Conservation (phyloP, 2,888 invertebrate genomes). For the Lysandra bellargus region DNA sequence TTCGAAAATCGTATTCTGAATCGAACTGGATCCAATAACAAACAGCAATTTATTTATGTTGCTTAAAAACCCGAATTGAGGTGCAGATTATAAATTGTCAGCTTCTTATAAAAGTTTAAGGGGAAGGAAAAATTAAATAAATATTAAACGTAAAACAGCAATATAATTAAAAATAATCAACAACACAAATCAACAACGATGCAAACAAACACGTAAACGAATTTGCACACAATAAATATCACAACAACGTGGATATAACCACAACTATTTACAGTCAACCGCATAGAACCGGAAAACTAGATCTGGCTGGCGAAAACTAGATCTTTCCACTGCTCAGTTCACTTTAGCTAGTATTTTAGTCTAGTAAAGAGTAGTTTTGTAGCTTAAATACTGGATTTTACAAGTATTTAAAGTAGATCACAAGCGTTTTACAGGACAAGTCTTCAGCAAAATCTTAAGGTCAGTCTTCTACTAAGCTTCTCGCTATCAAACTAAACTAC, state of each 20-base stretch:
- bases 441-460: background rate
- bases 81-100: no score
- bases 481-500: background rate
- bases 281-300: conserved; percentile 42
- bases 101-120: background rate
- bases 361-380: background rate
- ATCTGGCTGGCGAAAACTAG: conserved; percentile 25
- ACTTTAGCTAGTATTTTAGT: background rate
- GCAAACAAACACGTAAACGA: conserved; percentile 58
- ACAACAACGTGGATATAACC: conserved; percentile 67
- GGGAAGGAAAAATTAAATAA: background rate
- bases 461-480: background rate
- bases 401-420: background rate
- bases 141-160: background rate
- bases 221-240: conserved; percentile 76
- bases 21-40: no score
- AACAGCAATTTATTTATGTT: no score
- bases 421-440: background rate
- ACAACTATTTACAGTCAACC: conserved; percentile 60
- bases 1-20: no score
- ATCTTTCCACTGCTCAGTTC: background rate
- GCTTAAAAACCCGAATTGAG: no score
- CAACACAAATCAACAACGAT: conserved; percentile 73
- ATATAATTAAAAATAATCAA: conserved; percentile 49
- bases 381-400: background rate